Base-by-base conservation (phyloP, 2,888 invertebrate species). In the Andrena fulva region DNA sequence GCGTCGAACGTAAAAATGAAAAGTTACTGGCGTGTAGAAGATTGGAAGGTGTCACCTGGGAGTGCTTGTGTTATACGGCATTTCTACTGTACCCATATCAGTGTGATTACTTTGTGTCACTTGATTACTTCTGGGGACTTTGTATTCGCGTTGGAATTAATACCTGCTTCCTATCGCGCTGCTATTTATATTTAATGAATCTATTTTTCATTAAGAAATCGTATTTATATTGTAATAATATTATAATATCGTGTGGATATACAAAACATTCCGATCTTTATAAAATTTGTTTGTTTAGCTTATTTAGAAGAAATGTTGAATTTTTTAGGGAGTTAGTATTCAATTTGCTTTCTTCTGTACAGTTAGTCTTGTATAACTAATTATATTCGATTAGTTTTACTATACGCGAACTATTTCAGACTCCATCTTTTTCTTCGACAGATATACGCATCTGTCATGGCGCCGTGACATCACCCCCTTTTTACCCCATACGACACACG, bases 361-460 rank as follows among this genome's bases (percentile, higher is more conserved):
- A 4, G 6, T 59, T 12, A 4, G n/a, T 20, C 62, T 33, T 59
- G 35, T 31, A 20, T n/a, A 20, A n/a, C 2, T 2, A n/a, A 27
- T 50, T n/a, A 74, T 64, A 59, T 54, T 60, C 24, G 24, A 59
- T 20, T 52, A 81, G 56, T 67, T 69, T 56, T n/a, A 64, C 52
- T 63, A 59, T 16, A 42, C 10, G 35, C 10, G 35, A 82, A 73
- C 54, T 77, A 73, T 73, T 73, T 62, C 76, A 74, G 81, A 73
- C 89, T 81, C 89, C 89, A 89, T 89, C 86, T 87, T 89, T 85
- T 82, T 77, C 80, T 78, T 84, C 83, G 79, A 79, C 85, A 74
- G 77, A 83, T 85, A 85, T 89, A 87, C 86, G 77, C 89, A 90
- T 90, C 89, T 87, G 89, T 90, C 90, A 90, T 90, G 89, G 89